A percentile compares a stretch with the other conserved stretches of the same genome.
Evolutionary conservation across 2,113 vertebrate species (phyloP).

Genomic region (Murina feae): DNA sequence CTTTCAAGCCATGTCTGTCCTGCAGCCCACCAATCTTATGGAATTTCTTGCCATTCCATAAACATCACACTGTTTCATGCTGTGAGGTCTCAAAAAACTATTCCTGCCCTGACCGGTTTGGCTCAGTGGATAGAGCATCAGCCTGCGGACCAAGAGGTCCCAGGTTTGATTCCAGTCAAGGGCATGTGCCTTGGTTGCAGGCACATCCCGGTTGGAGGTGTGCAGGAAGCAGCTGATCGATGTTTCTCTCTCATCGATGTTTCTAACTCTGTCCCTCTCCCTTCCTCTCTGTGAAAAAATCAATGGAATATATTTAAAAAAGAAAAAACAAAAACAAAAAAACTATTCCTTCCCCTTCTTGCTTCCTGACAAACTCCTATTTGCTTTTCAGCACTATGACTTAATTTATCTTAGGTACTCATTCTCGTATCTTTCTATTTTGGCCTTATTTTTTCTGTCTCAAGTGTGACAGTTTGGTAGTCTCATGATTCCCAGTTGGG

Average conservation of each 20-base stretch:
- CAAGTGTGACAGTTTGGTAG: not conserved
- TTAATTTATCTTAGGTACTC: not conserved
- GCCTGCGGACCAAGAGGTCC: no score
- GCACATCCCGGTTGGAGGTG: no score
- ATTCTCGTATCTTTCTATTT: not conserved
- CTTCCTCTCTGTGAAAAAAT: no score
- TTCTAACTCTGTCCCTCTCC: no score
- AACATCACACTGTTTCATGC: not conserved
- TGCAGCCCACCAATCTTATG: not conserved
- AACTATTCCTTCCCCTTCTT: not conserved
- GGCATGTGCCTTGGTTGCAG: no score
- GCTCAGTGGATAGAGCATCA: no score
- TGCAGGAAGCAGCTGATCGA: no score
- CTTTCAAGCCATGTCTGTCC: not conserved
- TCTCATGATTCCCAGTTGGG: not conserved
- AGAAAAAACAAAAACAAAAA: no score
- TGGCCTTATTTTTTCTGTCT: not conserved
- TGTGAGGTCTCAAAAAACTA: not conserved
- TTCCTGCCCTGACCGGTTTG: no score
- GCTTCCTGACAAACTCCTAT: not conserved
- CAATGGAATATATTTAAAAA: no score
- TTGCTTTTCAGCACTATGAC: constrained; percentile 19
- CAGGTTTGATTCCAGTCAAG: no score
- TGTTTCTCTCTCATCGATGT: no score
- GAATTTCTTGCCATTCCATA: not conserved